phyloP scores from a whole-genome alignment of 2,797 vertebrate species.

The Arrhamphus sclerolepis region DNA sequence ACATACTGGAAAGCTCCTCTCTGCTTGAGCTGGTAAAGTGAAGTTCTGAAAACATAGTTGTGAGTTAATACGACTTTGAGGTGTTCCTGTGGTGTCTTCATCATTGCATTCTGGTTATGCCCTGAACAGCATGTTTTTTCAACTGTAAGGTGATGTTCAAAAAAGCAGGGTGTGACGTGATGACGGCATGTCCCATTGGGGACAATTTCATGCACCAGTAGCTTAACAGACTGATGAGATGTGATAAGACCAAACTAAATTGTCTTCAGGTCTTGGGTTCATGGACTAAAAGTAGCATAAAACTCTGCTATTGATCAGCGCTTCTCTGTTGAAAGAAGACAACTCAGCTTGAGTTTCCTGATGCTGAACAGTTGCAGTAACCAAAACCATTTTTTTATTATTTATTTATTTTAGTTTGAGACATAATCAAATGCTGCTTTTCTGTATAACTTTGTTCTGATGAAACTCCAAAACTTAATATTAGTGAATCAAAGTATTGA shows the following conservation, averaged over 20 bases:
- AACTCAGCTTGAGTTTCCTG: constrained; percentile 9
- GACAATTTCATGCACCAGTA: constrained; percentile 67
- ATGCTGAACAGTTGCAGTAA: background rate
- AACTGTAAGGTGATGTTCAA: constrained; percentile 68
- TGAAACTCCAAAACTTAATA: no score
- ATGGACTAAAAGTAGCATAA: constrained; percentile 19
- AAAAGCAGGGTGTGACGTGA: constrained; percentile 66
- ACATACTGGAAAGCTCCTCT: constrained; percentile 31
- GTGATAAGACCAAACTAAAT: constrained; percentile 60
- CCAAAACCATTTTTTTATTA: no score
- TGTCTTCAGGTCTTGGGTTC: constrained; percentile 21
- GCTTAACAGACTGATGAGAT: constrained; percentile 68
- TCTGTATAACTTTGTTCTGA: no score
- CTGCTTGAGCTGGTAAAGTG: constrained; percentile 46
- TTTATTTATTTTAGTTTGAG: no score
- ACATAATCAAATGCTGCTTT: no score
- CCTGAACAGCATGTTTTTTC: constrained; percentile 63
- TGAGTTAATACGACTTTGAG: constrained; percentile 61
- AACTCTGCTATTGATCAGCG: constrained; percentile 39
- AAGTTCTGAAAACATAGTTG: constrained; percentile 45
- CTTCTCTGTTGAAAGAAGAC: constrained; percentile 17
- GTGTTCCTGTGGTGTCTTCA: constrained; percentile 64
- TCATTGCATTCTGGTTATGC: constrained; percentile 54
- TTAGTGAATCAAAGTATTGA: no score
- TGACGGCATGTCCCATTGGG: constrained; percentile 61